Evolutionary conservation across 2,888 invertebrate genomes (phyloP), one percentile per base, ranked within the genome.

Genomic region (Fragum sueziense): DNA sequence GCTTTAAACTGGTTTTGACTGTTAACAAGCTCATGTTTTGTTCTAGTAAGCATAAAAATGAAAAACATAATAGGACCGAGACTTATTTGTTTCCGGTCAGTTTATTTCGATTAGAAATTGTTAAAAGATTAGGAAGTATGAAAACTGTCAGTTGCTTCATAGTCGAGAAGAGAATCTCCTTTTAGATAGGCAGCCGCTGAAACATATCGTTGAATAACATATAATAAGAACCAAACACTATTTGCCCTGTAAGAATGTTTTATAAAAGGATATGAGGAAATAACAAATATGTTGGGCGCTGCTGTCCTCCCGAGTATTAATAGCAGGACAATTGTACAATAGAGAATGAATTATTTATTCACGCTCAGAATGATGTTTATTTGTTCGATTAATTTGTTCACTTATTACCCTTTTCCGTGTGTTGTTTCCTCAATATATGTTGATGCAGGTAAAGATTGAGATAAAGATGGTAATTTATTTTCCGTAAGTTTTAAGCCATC

Each of bases 331-430:
- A 14, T 31, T 61, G 61, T n/a, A 31, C 61, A 61, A 61, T 61
- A 61, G 33, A 11, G 31, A 31, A 31, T 61, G 61, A 29, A 61
- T 61, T 61, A 61, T 61, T 61, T 31, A 61, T 61, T n/a, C n/a
- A 29, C n/a, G 61, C 29, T 31, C 25, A 33, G 33, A 17, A 31
- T 61, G 33, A n/a, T 61, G 61, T 61, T 61, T 61, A 61, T 61
- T 31, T 33, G 61, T 33, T 61, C 61, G 61, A 61, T 61, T 61
- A 61, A 61, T 61, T 33, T 61, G 33, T 61, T 61, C 61, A 61
- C 14, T 61, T 61, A 61, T 61, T 4, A 17, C 29, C 1, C 14
- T 31, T 65, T 61, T 61, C 33, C 54, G 54, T n/a, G 14, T 11
- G 22, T 22, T 54, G 11, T 22, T 20, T n/a, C 7, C n/a, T n/a